Evolutionary conservation across 2,797 vertebrate genomes (phyloP).

Genomic region (Otolemur crassicaudatus): DNA sequence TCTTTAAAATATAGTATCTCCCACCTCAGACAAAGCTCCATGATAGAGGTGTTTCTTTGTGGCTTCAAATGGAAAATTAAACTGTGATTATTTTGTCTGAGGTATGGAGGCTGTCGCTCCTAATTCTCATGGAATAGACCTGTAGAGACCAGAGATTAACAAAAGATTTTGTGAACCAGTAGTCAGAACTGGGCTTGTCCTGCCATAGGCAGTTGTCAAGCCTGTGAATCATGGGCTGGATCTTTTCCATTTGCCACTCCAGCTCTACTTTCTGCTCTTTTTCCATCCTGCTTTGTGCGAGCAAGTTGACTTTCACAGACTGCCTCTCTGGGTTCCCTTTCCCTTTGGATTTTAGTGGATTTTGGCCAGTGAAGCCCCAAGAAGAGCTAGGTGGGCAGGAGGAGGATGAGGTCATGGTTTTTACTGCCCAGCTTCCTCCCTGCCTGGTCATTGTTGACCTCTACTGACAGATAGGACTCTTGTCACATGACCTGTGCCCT

Average conservation of each 20-base stretch:
- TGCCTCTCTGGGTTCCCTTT: neutral
- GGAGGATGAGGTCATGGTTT: neutral
- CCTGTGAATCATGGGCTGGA: neutral
- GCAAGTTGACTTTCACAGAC: neutral
- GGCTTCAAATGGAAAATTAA: neutral
- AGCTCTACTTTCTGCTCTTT: slow-evolving; percentile 10
- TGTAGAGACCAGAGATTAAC: neutral
- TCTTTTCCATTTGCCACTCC: neutral
- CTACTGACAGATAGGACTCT: neutral
- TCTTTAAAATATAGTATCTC: neutral
- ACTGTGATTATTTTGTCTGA: neutral
- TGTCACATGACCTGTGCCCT: neutral
- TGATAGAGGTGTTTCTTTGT: neutral
- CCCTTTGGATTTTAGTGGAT: neutral
- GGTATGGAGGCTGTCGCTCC: neutral
- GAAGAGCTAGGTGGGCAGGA: neutral
- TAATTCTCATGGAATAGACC: neutral
- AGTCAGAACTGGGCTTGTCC: neutral
- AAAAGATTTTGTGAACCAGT: neutral
- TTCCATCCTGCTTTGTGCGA: neutral
- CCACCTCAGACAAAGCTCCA: neutral
- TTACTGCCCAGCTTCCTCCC: neutral
- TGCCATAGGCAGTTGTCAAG: neutral
- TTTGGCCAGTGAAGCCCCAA: neutral
- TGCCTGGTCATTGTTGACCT: neutral